These are phyloP conservation scores for Nannoperca obscura DNA, from an alignment of 2,797 vertebrate species.

Conservation along the genomic window DNA sequence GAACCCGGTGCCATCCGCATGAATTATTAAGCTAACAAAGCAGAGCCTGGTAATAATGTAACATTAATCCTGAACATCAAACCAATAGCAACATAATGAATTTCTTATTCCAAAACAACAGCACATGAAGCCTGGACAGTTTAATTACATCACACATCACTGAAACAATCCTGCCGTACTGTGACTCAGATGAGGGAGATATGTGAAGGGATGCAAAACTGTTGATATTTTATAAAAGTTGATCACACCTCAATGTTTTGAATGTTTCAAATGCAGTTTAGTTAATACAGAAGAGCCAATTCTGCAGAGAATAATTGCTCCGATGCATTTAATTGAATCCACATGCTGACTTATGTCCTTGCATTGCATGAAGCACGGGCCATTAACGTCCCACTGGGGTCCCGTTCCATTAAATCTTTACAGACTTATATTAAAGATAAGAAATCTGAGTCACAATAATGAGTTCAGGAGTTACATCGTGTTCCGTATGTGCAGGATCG, in stretches of 20 bases:
- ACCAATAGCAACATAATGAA: neutral
- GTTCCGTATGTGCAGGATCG: constrained; percentile 64
- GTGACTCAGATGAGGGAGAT: neutral
- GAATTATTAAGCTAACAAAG: constrained; percentile 7
- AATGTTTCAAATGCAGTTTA: neutral
- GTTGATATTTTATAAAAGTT: neutral
- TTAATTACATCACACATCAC: neutral
- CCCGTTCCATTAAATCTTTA: constrained; percentile 62
- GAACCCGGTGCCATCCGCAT: constrained; percentile 9
- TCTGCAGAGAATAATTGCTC: neutral
- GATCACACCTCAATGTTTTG: neutral
- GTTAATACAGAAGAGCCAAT: constrained; percentile 6
- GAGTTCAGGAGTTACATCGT: constrained; percentile 67
- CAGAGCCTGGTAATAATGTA: neutral
- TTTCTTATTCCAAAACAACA: neutral
- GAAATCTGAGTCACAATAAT: constrained; percentile 75
- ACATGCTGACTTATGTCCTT: neutral
- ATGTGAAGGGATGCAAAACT: neutral
- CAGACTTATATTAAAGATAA: constrained; percentile 66
- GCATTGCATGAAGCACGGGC: constrained; percentile 12
- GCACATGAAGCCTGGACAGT: neutral
- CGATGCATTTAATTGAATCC: constrained; percentile 14
- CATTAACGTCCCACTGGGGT: constrained; percentile 26
- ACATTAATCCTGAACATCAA: neutral
- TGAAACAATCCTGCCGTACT: neutral